These are phyloP conservation scores for Drosophila neotestacea DNA, from an alignment of 2,888 invertebrate genomes.

Conservation along the genomic window DNA sequence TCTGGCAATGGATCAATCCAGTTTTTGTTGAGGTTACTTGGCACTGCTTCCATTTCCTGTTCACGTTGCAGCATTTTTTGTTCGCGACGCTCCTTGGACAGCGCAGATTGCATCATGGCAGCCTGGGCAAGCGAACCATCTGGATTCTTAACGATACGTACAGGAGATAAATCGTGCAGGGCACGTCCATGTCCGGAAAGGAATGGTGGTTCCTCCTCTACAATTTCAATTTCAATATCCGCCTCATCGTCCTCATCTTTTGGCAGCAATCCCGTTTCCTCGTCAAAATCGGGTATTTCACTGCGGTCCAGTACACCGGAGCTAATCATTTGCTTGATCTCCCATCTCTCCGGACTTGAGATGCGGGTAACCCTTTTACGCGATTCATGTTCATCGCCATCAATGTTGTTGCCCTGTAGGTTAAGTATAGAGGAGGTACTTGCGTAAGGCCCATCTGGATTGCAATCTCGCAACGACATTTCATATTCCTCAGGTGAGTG, in stretches of 20 bases:
- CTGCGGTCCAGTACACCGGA: conserved; percentile 96
- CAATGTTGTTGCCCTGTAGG: conserved; percentile 86
- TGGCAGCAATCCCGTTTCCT: conserved; percentile 95
- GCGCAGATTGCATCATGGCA: conserved; percentile 99
- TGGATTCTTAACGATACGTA: conserved; percentile 98
- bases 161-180: conserved; percentile 96
- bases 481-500: conserved; percentile 88
- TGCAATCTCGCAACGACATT: conserved; percentile 88
- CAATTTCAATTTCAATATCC: conserved; percentile 98
- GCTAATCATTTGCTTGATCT: conserved; percentile 98
- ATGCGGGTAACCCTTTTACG: conserved; percentile 95
- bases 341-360: conserved; percentile 99
- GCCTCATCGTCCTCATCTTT: conserved; percentile 98
- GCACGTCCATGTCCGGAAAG: conserved; percentile 96
- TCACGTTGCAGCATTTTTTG: conserved; percentile 98
- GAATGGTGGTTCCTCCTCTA: conserved; percentile 99
- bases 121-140: conserved; percentile 99
- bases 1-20: conserved; percentile 99
- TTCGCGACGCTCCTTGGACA: conserved; percentile 98
- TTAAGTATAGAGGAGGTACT: conserved; percentile 87
- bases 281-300: conserved; percentile 98
- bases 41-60: conserved; percentile 94
- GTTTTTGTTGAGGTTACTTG: conserved; percentile 94
- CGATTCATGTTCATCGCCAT: conserved; percentile 92
- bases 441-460: conserved; percentile 95